phyloP scores from a whole-genome alignment of 2,797 vertebrate genomes.

The Florisuga fusca region DNA sequence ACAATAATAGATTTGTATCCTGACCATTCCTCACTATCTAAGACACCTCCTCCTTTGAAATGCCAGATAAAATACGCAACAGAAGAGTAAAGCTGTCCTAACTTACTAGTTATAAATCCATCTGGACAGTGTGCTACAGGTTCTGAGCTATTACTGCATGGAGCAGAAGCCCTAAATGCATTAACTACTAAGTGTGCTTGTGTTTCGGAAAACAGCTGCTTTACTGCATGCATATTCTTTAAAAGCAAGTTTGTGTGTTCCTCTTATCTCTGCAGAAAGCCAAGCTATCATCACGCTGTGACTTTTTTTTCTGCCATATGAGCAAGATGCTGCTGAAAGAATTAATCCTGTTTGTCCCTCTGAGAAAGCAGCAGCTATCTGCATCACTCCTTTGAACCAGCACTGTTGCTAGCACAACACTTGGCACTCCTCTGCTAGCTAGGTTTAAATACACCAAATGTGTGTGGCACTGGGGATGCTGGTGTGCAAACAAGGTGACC shows the following conservation, averaged over 20 bases:
- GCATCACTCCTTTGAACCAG: accelerated
- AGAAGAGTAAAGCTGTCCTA: not conserved
- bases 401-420: not conserved
- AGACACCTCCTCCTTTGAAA: not conserved
- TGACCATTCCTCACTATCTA: not conserved
- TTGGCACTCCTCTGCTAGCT: not conserved
- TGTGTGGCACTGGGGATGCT: not conserved
- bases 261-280: not conserved
- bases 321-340: not conserved
- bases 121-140: not conserved
- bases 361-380: not conserved
- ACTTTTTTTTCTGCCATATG: not conserved
- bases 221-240: not conserved
- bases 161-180: not conserved
- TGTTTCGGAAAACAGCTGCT: not conserved
- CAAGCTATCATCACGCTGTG: not conserved
- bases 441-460: not conserved
- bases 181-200: not conserved
- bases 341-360: not conserved
- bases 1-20: not conserved
- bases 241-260: not conserved
- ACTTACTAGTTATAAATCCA: not conserved
- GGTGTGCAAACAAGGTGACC: not conserved
- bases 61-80: not conserved
- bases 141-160: not conserved